Evolutionary conservation across 2,888 invertebrate species (phyloP).

Genomic region (Germaria angustata): DNA sequence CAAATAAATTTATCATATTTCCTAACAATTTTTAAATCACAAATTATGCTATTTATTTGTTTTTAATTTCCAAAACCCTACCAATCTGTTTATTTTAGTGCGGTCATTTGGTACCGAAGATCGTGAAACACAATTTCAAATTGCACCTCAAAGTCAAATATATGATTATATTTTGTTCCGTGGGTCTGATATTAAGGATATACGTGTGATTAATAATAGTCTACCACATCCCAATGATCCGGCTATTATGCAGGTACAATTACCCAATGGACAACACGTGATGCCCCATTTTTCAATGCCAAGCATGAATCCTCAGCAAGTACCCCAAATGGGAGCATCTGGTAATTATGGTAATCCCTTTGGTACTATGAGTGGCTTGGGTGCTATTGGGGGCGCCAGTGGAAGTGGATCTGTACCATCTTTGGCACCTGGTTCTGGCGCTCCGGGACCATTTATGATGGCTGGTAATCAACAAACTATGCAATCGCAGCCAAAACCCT

Average conservation of each 20-base stretch:
- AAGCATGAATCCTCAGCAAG: slow-evolving; percentile 82
- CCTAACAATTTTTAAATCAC: too few species aligned
- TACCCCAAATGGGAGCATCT: slow-evolving; percentile 75
- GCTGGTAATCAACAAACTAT: slow-evolving; percentile 69
- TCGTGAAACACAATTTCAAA: slow-evolving; percentile 95
- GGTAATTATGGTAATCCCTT: slow-evolving; percentile 78
- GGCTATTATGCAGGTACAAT: slow-evolving; percentile 96
- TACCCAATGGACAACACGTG: slow-evolving; percentile 84
- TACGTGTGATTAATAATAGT: slow-evolving; percentile 95
- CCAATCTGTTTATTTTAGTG: too few species aligned
- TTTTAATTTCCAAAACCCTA: too few species aligned
- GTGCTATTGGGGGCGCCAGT: slow-evolving; percentile 78
- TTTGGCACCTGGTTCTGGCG: slow-evolving; percentile 75
- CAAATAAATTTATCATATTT: too few species aligned
- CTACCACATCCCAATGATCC: slow-evolving; percentile 96
- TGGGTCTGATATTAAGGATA: slow-evolving; percentile 99
- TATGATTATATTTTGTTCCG: slow-evolving; percentile 99
- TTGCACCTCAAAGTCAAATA: slow-evolving; percentile 97
- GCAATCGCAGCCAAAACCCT: slow-evolving; percentile 66
- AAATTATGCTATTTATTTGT: too few species aligned
- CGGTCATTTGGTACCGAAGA: slow-evolving; percentile 99
- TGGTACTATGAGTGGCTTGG: slow-evolving; percentile 78
- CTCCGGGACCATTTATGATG: slow-evolving; percentile 77
- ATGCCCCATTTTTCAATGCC: slow-evolving; percentile 87
- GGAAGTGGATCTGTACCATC: slow-evolving; percentile 74